These are phyloP conservation scores for Platysternon megacephalum DNA, from an alignment of 2,113 vertebrate species.

Conservation along the genomic window DNA sequence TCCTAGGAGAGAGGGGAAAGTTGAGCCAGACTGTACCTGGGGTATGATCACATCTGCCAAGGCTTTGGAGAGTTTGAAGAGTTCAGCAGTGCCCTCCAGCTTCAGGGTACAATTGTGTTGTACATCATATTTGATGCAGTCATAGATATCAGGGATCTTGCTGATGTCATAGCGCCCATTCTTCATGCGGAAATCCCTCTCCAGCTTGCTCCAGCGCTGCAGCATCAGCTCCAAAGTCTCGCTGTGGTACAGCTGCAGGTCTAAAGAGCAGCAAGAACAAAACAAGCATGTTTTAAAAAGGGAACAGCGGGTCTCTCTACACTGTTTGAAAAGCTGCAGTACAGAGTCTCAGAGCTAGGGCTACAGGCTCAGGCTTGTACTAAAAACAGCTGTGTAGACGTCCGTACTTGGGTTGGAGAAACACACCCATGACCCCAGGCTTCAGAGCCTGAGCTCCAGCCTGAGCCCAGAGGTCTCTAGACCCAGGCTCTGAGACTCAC, in stretches of 20 bases:
- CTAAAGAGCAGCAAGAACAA: constrained; percentile 62
- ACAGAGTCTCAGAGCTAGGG: neutral
- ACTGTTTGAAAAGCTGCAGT: neutral
- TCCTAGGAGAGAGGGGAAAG: neutral
- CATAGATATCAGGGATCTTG: constrained; percentile 97
- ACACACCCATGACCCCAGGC: neutral
- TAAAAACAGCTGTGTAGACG: neutral
- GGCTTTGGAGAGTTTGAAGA: constrained; percentile 91
- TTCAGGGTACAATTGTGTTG: constrained; percentile 92
- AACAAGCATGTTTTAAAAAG: neutral
- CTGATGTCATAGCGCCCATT: constrained; percentile 97
- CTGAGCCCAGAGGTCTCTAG: no score
- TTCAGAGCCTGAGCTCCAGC: no score
- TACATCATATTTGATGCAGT: constrained; percentile 97
- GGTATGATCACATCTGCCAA: constrained; percentile 95
- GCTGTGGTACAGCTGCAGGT: constrained; percentile 96
- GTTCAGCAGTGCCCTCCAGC: constrained; percentile 92
- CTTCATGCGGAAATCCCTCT: constrained; percentile 95
- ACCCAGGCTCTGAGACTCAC: no score
- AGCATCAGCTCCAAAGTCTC: constrained; percentile 97
- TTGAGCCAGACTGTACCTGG: constrained; percentile 80
- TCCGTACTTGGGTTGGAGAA: neutral
- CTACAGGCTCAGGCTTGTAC: no score
- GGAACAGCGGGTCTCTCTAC: neutral
- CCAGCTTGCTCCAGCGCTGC: constrained; percentile 96